Evolutionary conservation across 2,113 vertebrate species (phyloP).

Genomic region (Sturnus vulgaris): DNA sequence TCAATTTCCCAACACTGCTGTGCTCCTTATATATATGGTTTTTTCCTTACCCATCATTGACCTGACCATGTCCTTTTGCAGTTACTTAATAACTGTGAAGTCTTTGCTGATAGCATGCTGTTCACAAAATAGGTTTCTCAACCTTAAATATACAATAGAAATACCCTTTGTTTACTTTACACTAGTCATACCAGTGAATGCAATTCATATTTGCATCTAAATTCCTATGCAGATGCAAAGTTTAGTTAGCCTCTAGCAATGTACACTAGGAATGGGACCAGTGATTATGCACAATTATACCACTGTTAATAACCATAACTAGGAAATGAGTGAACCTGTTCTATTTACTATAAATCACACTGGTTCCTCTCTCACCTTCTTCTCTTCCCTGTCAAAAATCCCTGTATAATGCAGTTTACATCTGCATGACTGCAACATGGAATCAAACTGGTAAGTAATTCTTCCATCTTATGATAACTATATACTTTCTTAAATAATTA

Average conservation of each 20-base stretch:
- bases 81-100: slow-evolving; percentile 44
- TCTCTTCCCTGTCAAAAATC: background rate
- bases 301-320: background rate
- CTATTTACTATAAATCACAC: background rate
- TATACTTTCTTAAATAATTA: background rate
- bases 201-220: slow-evolving; percentile 50
- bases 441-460: background rate
- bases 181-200: slow-evolving; percentile 38
- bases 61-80: background rate
- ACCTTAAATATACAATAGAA: slow-evolving; percentile 38
- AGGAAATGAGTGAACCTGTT: background rate
- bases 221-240: slow-evolving; percentile 47
- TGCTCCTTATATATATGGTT: background rate
- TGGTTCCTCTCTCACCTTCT: background rate
- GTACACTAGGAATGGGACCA: slow-evolving; percentile 12
- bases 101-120: background rate
- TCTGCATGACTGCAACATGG: background rate
- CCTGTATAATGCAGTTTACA: background rate
- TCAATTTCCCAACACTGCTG: background rate
- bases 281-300: slow-evolving; percentile 26
- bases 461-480: background rate
- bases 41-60: slow-evolving; percentile 9
- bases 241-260: slow-evolving; percentile 16
- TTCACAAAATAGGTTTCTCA: slow-evolving; percentile 44
- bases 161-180: slow-evolving; percentile 48